A percentile compares a stretch with the other conserved stretches of the same genome.
Conservation (phyloP, 2,797 vertebrate species). For the Echeneis naucrates region DNA sequence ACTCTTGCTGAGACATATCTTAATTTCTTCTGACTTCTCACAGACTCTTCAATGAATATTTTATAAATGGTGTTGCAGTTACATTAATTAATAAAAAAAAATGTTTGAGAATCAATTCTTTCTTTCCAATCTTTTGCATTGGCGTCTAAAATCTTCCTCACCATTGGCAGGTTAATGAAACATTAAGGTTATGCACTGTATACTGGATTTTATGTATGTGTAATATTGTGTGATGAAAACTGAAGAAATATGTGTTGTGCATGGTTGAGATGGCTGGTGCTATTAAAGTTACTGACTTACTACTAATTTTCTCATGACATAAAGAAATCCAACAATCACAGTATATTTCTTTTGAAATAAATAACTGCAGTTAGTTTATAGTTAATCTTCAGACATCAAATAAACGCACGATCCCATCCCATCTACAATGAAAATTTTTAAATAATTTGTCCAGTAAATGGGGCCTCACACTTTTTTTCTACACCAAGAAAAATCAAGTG, state of each 20-base stretch:
- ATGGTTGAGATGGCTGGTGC: no score
- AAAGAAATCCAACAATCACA: no score
- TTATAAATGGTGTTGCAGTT: neutral
- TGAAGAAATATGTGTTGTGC: neutral
- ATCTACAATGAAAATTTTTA: constrained; percentile 1
- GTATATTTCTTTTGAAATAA: no score
- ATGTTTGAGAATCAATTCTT: neutral
- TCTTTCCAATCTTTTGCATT: neutral
- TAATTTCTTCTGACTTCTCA: neutral
- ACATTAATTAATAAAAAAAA: neutral
- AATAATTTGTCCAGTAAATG: neutral
- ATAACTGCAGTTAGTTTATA: no score
- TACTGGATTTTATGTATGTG: neutral
- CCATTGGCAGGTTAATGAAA: neutral
- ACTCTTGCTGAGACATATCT: neutral
- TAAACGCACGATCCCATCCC: constrained; percentile 2
- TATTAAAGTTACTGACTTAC: no score
- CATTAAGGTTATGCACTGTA: neutral
- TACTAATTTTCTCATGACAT: no score
- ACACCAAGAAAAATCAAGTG: neutral
- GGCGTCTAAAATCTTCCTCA: neutral
- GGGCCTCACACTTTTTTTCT: neutral
- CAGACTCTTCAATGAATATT: neutral
- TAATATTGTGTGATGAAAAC: neutral
- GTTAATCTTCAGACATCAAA: constrained; percentile 13